Evolutionary conservation across 2,888 invertebrate species (phyloP).

Genomic region (Tiphia femorata): DNA sequence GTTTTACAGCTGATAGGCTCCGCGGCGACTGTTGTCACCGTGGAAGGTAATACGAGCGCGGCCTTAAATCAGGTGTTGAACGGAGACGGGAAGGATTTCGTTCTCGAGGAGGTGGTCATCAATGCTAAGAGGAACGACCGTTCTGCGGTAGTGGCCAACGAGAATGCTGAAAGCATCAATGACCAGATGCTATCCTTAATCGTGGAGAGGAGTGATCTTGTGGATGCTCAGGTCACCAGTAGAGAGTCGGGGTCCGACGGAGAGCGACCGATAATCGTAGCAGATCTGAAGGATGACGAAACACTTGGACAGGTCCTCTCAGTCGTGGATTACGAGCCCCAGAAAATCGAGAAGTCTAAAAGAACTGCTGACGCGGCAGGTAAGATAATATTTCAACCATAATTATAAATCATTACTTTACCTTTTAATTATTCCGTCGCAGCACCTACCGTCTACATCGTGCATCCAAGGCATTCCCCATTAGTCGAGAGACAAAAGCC

Average conservation of each 20-base stretch:
- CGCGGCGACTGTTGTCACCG: neutral
- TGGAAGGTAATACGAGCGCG: neutral
- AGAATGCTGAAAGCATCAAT: conserved; percentile 3
- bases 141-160: neutral
- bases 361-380: no score
- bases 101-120: conserved; percentile 9
- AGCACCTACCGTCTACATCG: no score
- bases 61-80: neutral
- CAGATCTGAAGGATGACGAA: conserved; percentile 38
- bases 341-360: conserved; percentile 42
- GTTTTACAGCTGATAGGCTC: neutral
- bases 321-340: conserved; percentile 53
- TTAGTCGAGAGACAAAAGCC: no score
- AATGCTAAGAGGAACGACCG: conserved; percentile 2
- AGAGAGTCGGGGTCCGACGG: no score
- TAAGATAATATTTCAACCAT: no score
- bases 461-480: no score
- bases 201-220: neutral
- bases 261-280: no score
- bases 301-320: conserved; percentile 47
- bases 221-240: conserved; percentile 5
- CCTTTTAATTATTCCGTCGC: no score
- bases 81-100: neutral
- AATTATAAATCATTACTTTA: no score
- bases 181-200: conserved; percentile 11